Evolutionary conservation across 2,888 invertebrate species (phyloP).

Genomic region (Cephus runcator): DNA sequence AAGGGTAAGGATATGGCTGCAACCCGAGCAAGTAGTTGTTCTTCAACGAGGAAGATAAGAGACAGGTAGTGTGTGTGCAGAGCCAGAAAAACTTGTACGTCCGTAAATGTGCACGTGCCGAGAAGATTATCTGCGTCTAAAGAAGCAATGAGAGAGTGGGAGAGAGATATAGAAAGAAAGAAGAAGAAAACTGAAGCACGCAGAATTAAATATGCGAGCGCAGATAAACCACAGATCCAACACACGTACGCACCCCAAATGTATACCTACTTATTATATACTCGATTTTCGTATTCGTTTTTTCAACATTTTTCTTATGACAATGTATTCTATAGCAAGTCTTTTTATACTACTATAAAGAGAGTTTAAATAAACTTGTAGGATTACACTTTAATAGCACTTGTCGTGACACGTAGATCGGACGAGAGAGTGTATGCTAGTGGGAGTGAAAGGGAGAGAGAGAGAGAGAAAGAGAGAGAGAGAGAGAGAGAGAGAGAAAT

Average conservation of each 20-base stretch:
- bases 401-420: neutral
- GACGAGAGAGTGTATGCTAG: neutral
- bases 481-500: too few species aligned
- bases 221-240: constrained; percentile 27
- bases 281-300: constrained; percentile 33
- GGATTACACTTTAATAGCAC: neutral
- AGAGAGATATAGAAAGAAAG: neutral
- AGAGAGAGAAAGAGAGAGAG: too few species aligned
- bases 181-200: neutral
- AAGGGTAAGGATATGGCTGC: neutral
- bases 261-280: constrained; percentile 4
- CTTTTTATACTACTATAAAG: constrained; percentile 38
- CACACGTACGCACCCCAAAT: neutral
- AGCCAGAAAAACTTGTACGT: neutral
- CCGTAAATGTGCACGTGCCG: neutral
- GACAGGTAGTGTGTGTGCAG: neutral
- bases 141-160: constrained; percentile 20
- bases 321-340: constrained; percentile 27
- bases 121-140: constrained; percentile 23
- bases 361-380: neutral
- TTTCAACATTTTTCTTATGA: constrained; percentile 34
- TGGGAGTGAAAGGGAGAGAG: neutral
- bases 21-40: neutral
- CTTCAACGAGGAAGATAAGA: neutral
- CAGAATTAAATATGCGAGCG: neutral